These are phyloP conservation scores for Proisotoma minuta DNA, from an alignment of 2,888 invertebrate species.

Conservation along the genomic window DNA sequence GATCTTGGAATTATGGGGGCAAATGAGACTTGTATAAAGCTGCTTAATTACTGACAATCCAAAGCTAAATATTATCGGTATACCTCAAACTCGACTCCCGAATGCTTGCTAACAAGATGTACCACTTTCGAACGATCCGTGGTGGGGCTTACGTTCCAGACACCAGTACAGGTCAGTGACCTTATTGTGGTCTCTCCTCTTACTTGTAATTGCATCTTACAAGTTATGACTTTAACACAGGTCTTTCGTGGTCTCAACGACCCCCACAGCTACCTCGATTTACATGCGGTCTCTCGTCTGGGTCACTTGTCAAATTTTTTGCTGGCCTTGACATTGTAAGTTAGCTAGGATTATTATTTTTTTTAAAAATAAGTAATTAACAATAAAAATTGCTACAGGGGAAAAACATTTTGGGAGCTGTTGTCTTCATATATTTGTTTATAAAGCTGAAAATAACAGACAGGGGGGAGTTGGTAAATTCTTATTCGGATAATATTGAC, in stretches of 20 bases:
- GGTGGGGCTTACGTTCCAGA: constrained; percentile 23
- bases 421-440: constrained; percentile 27
- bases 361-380: neutral
- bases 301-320: constrained; percentile 29
- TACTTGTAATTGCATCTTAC: too few relatives aligned
- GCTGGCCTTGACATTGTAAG: constrained; percentile 33
- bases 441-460: constrained; percentile 23
- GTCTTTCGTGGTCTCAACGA: constrained; percentile 29
- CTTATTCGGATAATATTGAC: constrained; percentile 31
- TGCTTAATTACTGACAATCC: too few relatives aligned
- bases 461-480: constrained; percentile 22
- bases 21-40: too few relatives aligned
- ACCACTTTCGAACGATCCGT: constrained; percentile 26
- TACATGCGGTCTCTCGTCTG: constrained; percentile 28
- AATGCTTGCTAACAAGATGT: too few relatives aligned
- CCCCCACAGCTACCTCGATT: constrained; percentile 30
- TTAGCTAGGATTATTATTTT: neutral
- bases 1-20: too few relatives aligned
- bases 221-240: too few relatives aligned
- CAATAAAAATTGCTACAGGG: constrained; percentile 11
- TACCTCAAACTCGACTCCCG: too few relatives aligned
- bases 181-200: too few relatives aligned
- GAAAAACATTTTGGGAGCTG: constrained; percentile 24
- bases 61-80: too few relatives aligned
- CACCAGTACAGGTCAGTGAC: constrained; percentile 26